Percentiles rank a stretch among this genome's conserved stretches.
Evolutionary conservation across 2,888 invertebrate genomes (phyloP).

Genomic region (Tachina grossa): DNA sequence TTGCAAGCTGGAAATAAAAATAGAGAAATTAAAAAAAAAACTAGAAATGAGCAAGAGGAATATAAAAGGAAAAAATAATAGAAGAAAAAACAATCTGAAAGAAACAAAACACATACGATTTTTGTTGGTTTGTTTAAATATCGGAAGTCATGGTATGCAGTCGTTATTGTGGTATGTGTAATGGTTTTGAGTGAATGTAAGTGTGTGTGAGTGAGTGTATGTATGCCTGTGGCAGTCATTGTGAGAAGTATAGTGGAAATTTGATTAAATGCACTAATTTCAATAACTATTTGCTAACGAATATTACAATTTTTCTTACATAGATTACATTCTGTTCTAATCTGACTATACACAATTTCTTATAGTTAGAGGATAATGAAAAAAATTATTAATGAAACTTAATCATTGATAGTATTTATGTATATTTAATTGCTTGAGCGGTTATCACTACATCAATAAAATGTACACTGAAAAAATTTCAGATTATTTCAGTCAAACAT

Average conservation of each 20-base stretch:
- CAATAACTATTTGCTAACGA: neutral
- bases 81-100: constrained; percentile 10
- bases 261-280: constrained; percentile 34
- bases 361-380: no score
- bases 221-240: neutral
- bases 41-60: constrained; percentile 44
- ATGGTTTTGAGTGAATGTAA: neutral
- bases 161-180: constrained; percentile 58
- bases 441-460: no score
- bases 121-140: constrained; percentile 64
- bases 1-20: constrained; percentile 82
- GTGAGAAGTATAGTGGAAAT: neutral
- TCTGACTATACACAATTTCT: no score
- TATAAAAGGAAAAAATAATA: constrained; percentile 16
- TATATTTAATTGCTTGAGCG: no score
- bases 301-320: no score
- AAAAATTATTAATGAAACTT: no score
- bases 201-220: neutral
- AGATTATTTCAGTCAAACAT: no score
- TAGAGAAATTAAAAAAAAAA: constrained; percentile 60
- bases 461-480: no score
- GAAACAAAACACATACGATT: constrained; percentile 34
- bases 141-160: constrained; percentile 66
- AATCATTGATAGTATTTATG: no score
- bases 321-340: no score